Conservation (phyloP, 2,113 vertebrate genomes). For the Albula goreensis region DNA sequence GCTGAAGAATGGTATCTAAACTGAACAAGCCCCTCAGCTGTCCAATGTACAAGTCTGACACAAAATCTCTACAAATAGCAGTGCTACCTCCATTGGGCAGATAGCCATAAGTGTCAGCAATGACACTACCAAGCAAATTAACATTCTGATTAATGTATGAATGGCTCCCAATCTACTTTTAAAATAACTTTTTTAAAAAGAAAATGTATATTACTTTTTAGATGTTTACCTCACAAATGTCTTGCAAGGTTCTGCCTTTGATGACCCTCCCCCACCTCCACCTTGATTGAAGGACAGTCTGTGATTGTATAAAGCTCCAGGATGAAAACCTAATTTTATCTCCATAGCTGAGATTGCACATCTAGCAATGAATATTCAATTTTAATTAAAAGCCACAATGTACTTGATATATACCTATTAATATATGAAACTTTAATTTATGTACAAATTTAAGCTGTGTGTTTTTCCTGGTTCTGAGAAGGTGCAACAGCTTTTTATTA, state of each 20-base stretch:
- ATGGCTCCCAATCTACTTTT: neutral
- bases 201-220: constrained; percentile 13
- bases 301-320: constrained; percentile 24
- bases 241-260: neutral
- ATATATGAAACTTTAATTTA: constrained; percentile 46
- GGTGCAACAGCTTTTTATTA: constrained; percentile 36
- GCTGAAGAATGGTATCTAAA: no score
- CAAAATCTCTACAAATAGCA: neutral
- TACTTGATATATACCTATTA: constrained; percentile 23
- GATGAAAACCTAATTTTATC: constrained; percentile 13
- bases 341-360: constrained; percentile 32
- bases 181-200: neutral
- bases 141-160: neutral
- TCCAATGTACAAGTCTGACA: neutral
- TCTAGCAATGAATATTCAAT: constrained; percentile 34
- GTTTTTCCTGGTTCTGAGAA: constrained; percentile 32
- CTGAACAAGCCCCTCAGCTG: neutral
- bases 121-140: neutral
- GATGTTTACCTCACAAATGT: constrained; percentile 30
- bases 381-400: constrained; percentile 30
- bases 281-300: neutral
- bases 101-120: neutral
- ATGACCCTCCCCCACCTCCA: constrained; percentile 30
- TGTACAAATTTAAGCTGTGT: constrained; percentile 43
- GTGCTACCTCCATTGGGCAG: no score